Evolutionary conservation across 2,113 vertebrate genomes (phyloP).

Genomic region (Anolis sagrei): DNA sequence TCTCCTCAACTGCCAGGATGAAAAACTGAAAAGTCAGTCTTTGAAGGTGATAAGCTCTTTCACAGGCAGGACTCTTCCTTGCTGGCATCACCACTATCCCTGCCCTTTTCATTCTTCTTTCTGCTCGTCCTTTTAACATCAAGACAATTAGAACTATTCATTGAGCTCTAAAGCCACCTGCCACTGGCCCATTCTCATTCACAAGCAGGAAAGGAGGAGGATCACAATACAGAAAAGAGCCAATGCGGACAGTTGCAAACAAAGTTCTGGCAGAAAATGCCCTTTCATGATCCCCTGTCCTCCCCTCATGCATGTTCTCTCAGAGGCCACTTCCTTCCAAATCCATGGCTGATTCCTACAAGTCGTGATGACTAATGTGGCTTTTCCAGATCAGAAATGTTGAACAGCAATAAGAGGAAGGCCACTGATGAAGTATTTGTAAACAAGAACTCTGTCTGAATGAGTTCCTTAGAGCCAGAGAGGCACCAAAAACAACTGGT

Average conservation of each 20-base stretch:
- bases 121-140: conserved; percentile 67
- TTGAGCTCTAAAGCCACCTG: conserved; percentile 75
- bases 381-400: conserved; percentile 58
- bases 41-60: conserved; percentile 44
- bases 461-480: conserved; percentile 1
- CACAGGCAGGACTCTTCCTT: conserved; percentile 10
- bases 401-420: conserved; percentile 43
- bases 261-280: conserved; percentile 31
- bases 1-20: not conserved
- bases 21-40: conserved; percentile 15
- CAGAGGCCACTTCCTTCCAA: conserved; percentile 42
- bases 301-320: too few species aligned
- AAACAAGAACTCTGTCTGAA: conserved; percentile 59
- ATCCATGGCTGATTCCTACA: conserved; percentile 47
- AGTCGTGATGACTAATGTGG: conserved; percentile 46
- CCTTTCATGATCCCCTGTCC: not conserved
- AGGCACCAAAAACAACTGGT: conserved; percentile 12
- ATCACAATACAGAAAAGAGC: conserved; percentile 57
- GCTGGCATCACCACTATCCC: not conserved
- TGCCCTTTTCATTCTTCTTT: conserved; percentile 45
- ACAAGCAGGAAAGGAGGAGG: conserved; percentile 61
- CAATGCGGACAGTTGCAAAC: conserved; percentile 49
- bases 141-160: conserved; percentile 71
- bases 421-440: conserved; percentile 53
- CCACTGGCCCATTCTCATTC: conserved; percentile 76